Percentiles rank a stretch among this genome's conserved stretches.
phyloP scores from a whole-genome alignment of 2,113 vertebrate species.

The Eptesicus fuscus region DNA sequence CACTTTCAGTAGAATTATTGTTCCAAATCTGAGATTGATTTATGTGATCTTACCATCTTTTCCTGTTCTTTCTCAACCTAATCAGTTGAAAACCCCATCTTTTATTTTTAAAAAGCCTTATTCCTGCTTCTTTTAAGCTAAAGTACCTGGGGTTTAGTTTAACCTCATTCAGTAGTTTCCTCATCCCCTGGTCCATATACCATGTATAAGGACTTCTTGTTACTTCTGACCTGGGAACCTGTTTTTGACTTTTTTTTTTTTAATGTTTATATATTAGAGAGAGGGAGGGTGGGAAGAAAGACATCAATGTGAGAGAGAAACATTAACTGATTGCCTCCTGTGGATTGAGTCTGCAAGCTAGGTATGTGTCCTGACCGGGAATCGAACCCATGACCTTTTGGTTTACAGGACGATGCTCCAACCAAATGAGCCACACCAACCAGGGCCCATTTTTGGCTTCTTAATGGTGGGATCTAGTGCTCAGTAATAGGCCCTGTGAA shows the following conservation, averaged over 20 bases:
- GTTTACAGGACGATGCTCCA: no score
- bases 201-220: not conserved
- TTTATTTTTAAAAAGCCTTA: not conserved
- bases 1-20: not conserved
- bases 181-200: not conserved
- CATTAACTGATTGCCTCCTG: not conserved
- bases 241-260: not conserved
- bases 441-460: not conserved
- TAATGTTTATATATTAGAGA: no score
- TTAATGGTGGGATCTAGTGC: not conserved
- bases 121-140: not conserved
- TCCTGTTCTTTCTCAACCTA: not conserved
- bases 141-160: not conserved
- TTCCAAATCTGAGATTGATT: not conserved
- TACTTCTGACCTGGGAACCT: not conserved
- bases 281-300: not conserved
- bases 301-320: not conserved
- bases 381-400: no score
- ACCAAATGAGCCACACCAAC: no score
- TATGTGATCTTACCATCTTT: not conserved
- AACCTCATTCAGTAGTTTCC: not conserved
- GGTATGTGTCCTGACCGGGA: no score
- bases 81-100: not conserved
- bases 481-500: not conserved
- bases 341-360: no score